Evolutionary conservation across 2,888 invertebrate species (phyloP), one percentile per base, ranked within the genome.

Genomic region (Crepidodera aurea): DNA sequence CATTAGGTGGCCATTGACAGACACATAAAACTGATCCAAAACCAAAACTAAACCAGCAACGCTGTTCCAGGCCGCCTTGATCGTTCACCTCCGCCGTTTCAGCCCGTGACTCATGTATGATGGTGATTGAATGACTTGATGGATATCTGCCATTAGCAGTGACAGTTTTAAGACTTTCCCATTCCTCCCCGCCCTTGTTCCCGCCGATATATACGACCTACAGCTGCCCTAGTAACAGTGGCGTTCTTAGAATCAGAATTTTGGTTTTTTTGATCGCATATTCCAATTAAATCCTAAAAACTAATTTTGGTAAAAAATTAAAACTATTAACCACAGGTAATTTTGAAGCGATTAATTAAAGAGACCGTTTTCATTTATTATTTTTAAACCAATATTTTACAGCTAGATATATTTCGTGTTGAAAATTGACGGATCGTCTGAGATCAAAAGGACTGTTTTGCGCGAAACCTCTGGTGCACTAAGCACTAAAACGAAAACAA

Each of bases 141-240:
- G 78, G 80, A 81, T 81, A 81, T 80, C 80, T 81, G 80, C 80
- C 80, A 81, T 81, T 81, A 81, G 75, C 77, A 74, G 79, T 81
- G 81, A 81, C 81, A 79, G 80, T 79, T 81, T 81, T 81, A 80
- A 81, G 79, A 79, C 79, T 72, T 67, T 65, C 69, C 60, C 60
- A 54, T 50, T 39, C 16, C 65, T 59, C 60, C 65, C 67, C 63
- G 62, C 53, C 68, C 12, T 25, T 48, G 5, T 48, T 32, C 25
- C 51, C 16, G 7, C 42, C 54, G 50, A 48, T 48, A 39, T 55
- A 44, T 50, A 55, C 60, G 53, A 60, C 60, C 46, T 51, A 61
- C 61, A 56, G 61, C 48, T 61, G 61, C 42, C 61, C 61, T 51
- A 51, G 16, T 25, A 61, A 32, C 61, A 61, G 61, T 25, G 61